Evolutionary conservation across 2,888 invertebrate species (phyloP).

Genomic region (Venusia cambrica): DNA sequence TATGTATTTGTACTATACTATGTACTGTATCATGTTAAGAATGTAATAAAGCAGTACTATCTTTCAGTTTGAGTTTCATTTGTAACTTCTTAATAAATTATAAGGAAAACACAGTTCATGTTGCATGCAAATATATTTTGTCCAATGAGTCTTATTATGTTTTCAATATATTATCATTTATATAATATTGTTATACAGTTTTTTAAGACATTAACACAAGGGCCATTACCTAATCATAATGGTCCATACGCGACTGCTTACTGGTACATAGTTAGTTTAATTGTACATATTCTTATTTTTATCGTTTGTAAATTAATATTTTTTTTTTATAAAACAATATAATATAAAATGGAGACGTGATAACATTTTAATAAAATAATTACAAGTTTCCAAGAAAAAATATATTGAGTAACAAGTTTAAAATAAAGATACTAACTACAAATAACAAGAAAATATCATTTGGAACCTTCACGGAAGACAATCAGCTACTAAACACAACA

Average conservation of each 20-base stretch:
- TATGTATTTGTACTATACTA: constrained; percentile 79
- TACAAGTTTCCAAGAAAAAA: neutral
- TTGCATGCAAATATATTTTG: constrained; percentile 33
- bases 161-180: too few species aligned
- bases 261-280: too few species aligned
- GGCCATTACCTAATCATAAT: too few species aligned
- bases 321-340: too few species aligned
- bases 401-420: neutral
- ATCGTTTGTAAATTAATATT: too few species aligned
- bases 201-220: too few species aligned
- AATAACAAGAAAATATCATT: neutral
- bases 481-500: constrained; percentile 1
- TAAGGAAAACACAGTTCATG: constrained; percentile 36
- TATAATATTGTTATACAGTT: too few species aligned
- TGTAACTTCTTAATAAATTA: constrained; percentile 12
- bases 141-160: constrained; percentile 18
- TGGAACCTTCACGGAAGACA: constrained; percentile 5
- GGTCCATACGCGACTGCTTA: too few species aligned
- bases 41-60: constrained; percentile 74
- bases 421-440: neutral
- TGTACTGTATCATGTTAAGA: constrained; percentile 59
- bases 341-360: too few species aligned
- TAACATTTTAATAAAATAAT: neutral
- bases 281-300: too few species aligned
- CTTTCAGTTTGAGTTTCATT: constrained; percentile 44